Percentiles rank a stretch among this genome's conserved stretches.
Conservation (phyloP, 2,888 invertebrate genomes). For the Escarpia spicata region DNA sequence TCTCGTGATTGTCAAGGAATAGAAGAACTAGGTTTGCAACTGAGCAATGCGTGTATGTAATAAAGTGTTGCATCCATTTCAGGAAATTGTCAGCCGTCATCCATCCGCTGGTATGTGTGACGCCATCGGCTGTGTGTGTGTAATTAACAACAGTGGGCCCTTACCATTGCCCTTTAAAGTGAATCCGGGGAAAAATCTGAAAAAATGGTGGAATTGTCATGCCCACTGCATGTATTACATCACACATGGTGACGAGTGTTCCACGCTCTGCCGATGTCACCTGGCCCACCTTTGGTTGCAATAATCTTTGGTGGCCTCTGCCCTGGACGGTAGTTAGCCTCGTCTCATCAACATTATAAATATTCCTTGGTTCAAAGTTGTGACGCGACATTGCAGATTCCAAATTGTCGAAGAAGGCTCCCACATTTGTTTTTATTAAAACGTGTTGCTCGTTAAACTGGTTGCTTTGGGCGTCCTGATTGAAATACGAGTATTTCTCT, state of each 20-base stretch:
- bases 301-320: background rate
- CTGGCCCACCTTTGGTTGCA: slow-evolving; percentile 18
- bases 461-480: slow-evolving; percentile 23
- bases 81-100: no score
- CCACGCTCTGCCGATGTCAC: slow-evolving; percentile 27
- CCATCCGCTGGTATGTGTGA: no score
- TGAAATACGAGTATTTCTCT: background rate
- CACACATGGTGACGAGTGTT: slow-evolving; percentile 27
- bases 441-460: background rate
- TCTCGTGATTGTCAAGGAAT: no score
- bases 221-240: no score
- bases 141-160: no score
- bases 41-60: no score
- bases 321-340: slow-evolving; percentile 25
- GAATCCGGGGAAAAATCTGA: background rate
- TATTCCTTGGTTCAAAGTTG: background rate
- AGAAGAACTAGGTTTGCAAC: no score
- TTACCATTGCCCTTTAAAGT: no score
- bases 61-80: no score
- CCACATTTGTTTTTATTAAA: slow-evolving; percentile 25
- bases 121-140: no score
- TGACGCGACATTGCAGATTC: background rate
- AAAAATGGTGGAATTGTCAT: background rate
- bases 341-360: slow-evolving; percentile 26
- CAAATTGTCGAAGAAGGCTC: slow-evolving; percentile 8